Base-by-base conservation (phyloP, 2,888 invertebrate species). In the Noctua comes region DNA sequence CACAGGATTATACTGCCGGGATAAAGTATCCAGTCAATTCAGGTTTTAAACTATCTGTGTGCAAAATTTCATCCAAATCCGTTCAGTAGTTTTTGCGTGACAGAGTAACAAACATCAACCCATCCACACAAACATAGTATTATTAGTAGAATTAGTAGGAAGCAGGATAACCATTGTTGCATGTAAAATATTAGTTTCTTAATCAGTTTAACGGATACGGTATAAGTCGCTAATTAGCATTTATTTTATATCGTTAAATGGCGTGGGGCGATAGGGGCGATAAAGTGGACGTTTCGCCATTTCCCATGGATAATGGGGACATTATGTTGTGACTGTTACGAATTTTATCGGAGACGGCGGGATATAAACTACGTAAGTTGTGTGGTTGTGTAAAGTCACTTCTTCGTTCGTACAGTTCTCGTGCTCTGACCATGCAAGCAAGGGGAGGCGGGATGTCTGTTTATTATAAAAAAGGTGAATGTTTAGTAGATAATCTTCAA, bases 151-250 rank as follows among this genome's bases (percentile, higher is more conserved):
- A 36, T 36, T 36, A 36, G 36, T 36, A 36, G 36, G 36, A 36
- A 36, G 36, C 36, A 36, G 36, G 36, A 62, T 4, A 59, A 18
- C 31, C 36, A 76, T 76, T 76, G 75, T 76, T 76, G 11, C 46
- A 57, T n/a, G 31, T n/a, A n/a, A 75, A 46, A 75, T 21, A 43
- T 0, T 43, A 57, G 13, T 75, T 75, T 59, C 75, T 74, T 16
- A 46, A 75, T 21, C 31, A 59, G 36, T 6, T 57, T 31, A 76
- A 73, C 36, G 73, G 46, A 48, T 62, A 71, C 59, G 21, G 71
- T 69, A 40, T 76, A 24, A 66, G 24, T 73, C 18, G 62, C 40
- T 76, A 46, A 81, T 75, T 46, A 71, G 1, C 40, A 51, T 46
- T 59, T 80, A 27, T 73, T 68, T 21, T 40, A 31, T n/a, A 24